A percentile compares a stretch with the other conserved stretches of the same genome.
Evolutionary conservation across 1,140 invertebrate species (phyloP).

Genomic region (Tribolium madens): DNA sequence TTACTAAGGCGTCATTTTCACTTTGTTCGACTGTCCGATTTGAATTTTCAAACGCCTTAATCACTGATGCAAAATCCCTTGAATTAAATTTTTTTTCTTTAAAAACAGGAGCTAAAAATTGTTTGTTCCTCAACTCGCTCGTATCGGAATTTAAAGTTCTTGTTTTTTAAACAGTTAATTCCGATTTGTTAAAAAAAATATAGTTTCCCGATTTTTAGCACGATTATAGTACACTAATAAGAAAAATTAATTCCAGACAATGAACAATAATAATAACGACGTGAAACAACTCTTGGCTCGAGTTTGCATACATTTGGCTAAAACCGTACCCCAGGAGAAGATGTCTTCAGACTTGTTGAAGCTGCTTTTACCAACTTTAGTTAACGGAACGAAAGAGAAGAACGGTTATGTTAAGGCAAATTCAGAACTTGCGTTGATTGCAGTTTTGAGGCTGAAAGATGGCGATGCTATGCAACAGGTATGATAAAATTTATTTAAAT

Average conservation of each 20-base stretch:
- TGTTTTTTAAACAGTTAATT: no score
- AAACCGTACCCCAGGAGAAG: constrained; percentile 70
- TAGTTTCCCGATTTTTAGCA: no score
- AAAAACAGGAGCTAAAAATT: no score
- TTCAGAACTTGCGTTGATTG: constrained; percentile 91
- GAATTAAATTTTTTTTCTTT: no score
- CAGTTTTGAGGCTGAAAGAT: constrained; percentile 83
- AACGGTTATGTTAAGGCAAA: constrained; percentile 94
- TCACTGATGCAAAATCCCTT: no score
- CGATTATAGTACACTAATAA: no score
- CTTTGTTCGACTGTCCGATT: no score
- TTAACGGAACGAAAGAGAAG: constrained; percentile 98
- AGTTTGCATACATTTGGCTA: constrained; percentile 80
- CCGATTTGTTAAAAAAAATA: no score
- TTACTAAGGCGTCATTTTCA: no score
- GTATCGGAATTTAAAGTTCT: no score
- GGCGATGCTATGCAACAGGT: constrained; percentile 84
- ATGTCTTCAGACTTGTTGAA: constrained; percentile 82
- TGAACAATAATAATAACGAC: constrained; percentile 95
- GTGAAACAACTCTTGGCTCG: constrained; percentile 93
- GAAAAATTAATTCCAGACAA: constrained; percentile 77
- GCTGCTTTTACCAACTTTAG: constrained; percentile 86
- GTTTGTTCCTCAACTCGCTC: no score
- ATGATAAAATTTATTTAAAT: constrained; percentile 52
- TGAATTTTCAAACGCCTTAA: no score